Percentiles rank a stretch among this genome's conserved stretches.
Conservation (phyloP, 2,888 invertebrate genomes). For the Eurytoma californica region DNA sequence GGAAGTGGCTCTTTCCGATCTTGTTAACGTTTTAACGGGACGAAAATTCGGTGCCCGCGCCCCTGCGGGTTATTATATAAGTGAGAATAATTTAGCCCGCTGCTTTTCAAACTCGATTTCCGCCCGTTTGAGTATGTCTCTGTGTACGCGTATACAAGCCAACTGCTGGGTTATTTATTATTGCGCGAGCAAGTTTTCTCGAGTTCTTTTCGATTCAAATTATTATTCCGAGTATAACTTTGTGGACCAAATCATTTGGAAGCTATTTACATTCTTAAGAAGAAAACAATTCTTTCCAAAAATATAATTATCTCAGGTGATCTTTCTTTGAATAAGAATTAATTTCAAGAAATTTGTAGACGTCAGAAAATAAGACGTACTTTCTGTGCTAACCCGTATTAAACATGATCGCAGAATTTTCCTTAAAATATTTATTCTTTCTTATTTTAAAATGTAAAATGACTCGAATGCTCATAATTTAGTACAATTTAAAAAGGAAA, state of each 20-base stretch:
- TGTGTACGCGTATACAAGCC: background rate
- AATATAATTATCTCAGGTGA: too few species aligned
- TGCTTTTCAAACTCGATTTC: slow-evolving; percentile 34
- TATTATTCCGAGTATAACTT: slow-evolving; percentile 22
- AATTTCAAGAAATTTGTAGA: too few species aligned
- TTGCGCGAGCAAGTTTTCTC: background rate
- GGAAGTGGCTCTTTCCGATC: slow-evolving; percentile 17
- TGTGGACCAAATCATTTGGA: background rate
- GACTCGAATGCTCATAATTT: too few species aligned
- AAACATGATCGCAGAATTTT: too few species aligned
- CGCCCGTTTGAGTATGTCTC: background rate
- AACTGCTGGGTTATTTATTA: slow-evolving; percentile 35
- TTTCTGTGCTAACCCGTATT: too few species aligned
- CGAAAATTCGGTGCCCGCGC: slow-evolving; percentile 9
- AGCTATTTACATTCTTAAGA: too few species aligned
- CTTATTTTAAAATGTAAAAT: too few species aligned
- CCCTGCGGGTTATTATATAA: slow-evolving; percentile 25
- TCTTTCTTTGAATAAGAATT: too few species aligned
- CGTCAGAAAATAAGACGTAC: too few species aligned
- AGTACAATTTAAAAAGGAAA: too few species aligned
- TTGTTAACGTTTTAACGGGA: slow-evolving; percentile 42
- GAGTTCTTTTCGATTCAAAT: slow-evolving; percentile 28
- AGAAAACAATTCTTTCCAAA: too few species aligned
- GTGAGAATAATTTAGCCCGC: slow-evolving; percentile 31
- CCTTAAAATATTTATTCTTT: too few species aligned